Percentiles rank a stretch among this genome's conserved stretches.
Conservation (phyloP, 2,888 invertebrate species). For the Leptogaster cylindrica region DNA sequence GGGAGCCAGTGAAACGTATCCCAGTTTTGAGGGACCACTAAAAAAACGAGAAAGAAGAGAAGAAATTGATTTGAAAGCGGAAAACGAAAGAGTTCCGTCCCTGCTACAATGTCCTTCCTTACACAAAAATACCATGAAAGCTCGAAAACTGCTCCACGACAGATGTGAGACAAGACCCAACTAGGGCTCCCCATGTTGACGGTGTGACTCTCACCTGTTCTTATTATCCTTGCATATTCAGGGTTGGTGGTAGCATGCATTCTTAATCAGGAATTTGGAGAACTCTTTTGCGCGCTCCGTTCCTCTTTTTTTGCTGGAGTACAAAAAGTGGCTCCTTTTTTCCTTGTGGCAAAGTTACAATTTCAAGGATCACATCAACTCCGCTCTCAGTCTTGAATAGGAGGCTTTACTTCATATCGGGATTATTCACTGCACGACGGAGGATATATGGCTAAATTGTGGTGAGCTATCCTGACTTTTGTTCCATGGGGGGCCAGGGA, state of each 20-base stretch:
- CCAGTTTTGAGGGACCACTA: no score
- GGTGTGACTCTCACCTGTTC: constrained; percentile 13
- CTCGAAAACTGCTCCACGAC: no score
- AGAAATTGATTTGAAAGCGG: no score
- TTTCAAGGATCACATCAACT: constrained; percentile 16
- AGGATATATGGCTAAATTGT: neutral
- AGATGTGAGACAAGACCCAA: no score
- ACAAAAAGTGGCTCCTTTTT: constrained; percentile 10
- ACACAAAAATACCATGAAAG: neutral
- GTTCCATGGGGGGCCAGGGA: neutral
- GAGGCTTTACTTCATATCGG: constrained; percentile 18
- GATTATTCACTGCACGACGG: neutral
- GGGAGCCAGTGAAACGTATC: no score
- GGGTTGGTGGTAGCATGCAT: neutral
- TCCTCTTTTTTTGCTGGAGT: neutral
- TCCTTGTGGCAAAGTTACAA: constrained; percentile 28
- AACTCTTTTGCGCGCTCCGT: constrained; percentile 6
- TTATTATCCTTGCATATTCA: constrained; percentile 13
- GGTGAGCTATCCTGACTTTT: no score
- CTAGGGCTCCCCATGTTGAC: no score
- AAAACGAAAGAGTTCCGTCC: no score
- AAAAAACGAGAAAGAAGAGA: no score
- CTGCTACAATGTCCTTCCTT: no score
- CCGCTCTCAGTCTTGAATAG: constrained; percentile 8
- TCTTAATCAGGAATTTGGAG: constrained; percentile 27